Conservation (phyloP, 30 jellyfish, hydroid and myxozoan species). For the Cassiopea andromeda region DNA sequence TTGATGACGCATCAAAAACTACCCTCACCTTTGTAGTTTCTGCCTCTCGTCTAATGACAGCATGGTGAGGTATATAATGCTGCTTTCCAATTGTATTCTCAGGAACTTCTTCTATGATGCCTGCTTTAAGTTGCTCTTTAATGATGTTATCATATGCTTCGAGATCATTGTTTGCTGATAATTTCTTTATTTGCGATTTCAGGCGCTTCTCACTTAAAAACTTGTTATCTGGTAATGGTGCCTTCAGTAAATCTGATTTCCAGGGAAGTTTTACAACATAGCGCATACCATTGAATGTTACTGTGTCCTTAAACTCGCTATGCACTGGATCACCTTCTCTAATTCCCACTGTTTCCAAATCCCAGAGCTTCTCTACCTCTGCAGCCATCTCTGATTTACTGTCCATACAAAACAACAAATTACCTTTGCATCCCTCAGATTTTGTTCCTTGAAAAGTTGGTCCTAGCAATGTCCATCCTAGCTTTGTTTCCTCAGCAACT, state of each 20-base stretch:
- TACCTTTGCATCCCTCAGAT: no score
- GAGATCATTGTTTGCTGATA: slow-evolving; percentile 3
- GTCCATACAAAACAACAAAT: no score
- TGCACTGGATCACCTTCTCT: slow-evolving; percentile 10
- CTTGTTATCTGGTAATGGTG: slow-evolving; percentile 42
- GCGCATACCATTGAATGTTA: slow-evolving; percentile 35
- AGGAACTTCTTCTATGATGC: slow-evolving; percentile 7
- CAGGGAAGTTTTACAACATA: slow-evolving; percentile 49
- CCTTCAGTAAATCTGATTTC: slow-evolving; percentile 28
- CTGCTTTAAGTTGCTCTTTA: slow-evolving; percentile 8
- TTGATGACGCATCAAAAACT: slow-evolving; percentile 32
- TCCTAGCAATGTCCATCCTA: slow-evolving; percentile 59
- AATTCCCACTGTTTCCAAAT: no score
- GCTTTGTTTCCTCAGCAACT: slow-evolving; percentile 40
- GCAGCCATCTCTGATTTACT: no score
- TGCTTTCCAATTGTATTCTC: not conserved
- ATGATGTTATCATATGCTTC: slow-evolving; percentile 27
- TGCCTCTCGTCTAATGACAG: slow-evolving; percentile 28
- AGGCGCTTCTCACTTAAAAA: slow-evolving; percentile 11
- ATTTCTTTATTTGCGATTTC: slow-evolving; percentile 11
- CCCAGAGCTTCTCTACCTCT: no score
- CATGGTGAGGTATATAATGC: slow-evolving; percentile 41
- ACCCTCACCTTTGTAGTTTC: slow-evolving; percentile 23
- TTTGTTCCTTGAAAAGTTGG: not conserved
- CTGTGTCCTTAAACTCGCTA: slow-evolving; percentile 31